Conservation (phyloP, 2,888 invertebrate genomes). For the Labia minor region DNA sequence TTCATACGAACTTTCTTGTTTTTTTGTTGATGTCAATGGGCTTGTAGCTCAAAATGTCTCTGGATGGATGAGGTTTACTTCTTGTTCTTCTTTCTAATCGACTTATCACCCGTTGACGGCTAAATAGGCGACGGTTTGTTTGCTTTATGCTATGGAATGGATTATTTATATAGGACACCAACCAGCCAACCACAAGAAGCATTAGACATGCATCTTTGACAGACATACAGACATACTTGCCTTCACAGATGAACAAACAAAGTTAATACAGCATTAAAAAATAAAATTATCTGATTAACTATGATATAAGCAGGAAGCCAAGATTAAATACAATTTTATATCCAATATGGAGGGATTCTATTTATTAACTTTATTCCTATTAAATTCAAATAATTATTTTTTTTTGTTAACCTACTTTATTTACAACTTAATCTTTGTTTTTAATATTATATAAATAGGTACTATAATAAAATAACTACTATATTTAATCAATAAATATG, state of each 20-base stretch:
- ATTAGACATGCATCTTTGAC: constrained; percentile 1
- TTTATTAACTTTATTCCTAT: too few species aligned
- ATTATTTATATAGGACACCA: constrained; percentile 7
- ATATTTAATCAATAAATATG: too few species aligned
- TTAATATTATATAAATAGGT: too few species aligned
- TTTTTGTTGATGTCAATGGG: background rate
- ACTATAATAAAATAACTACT: too few species aligned
- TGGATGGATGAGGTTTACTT: background rate
- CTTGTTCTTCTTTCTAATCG: constrained; percentile 8
- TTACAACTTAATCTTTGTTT: too few species aligned
- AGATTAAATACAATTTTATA: too few species aligned
- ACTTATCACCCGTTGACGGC: constrained; percentile 13
- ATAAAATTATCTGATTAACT: background rate
- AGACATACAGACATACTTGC: background rate
- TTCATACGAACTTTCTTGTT: too few species aligned
- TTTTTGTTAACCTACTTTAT: too few species aligned
- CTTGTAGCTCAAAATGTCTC: constrained; percentile 13
- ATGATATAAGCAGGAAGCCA: too few species aligned
- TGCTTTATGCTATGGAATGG: constrained; percentile 5
- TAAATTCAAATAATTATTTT: too few species aligned
- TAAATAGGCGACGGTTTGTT: constrained; percentile 13
- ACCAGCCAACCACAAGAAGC: constrained; percentile 13
- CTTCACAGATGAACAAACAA: constrained; percentile 3
- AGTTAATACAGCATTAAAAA: constrained; percentile 5
- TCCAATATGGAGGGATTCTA: too few species aligned